Evolutionary conservation across 2,797 vertebrate genomes (phyloP), one percentile per base, ranked within the genome.

Genomic region (Acipenser transmontanus): DNA sequence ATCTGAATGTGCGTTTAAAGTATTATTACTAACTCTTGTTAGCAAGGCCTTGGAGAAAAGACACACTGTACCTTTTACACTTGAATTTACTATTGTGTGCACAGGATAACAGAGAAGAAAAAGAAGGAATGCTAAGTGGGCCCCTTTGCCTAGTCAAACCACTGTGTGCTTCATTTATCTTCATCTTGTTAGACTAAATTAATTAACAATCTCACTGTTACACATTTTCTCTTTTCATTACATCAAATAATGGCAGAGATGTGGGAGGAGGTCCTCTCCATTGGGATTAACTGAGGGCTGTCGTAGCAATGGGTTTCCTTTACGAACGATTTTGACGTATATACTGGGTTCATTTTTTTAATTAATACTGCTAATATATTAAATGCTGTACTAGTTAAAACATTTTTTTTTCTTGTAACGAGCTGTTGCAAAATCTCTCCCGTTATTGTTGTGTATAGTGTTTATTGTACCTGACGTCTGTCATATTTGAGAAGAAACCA

Each of bases 201-300:
- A 98, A 98, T 97, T 97, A 98, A 94, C 94, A 95, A 93, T 94
- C 90, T 98, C 92, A 89, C 84, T 93, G 90, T 93, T 94, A 90
- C 92, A 93, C 89, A 93, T 93, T 96, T 96, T 96, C 94, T 91
- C 92, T 94, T 98, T 97, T 96, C 93, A 96, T 97, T 95, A 98
- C 93, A 94, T 97, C 94, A 97, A 93, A 95, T 97, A 97, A 95
- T 94, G 86, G 88, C 81, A 88, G 79, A 81, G 88, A 89, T 91
- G 86, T 79, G 85, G 86, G 84, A 92, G 85, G 86, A 85, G 85
- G 84, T 85, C 82, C 82, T 82, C 79, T 82, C 87, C 79, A 81
- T 77, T 81, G 85, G 87, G 86, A 89, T 83, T 81, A 86, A 77
- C 76, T 73, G 73, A 74, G 72, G 73, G 82, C 78, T 80, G 72